Conservation (phyloP, 2,888 invertebrate species). For the Venustoraphidia nigricollis region DNA sequence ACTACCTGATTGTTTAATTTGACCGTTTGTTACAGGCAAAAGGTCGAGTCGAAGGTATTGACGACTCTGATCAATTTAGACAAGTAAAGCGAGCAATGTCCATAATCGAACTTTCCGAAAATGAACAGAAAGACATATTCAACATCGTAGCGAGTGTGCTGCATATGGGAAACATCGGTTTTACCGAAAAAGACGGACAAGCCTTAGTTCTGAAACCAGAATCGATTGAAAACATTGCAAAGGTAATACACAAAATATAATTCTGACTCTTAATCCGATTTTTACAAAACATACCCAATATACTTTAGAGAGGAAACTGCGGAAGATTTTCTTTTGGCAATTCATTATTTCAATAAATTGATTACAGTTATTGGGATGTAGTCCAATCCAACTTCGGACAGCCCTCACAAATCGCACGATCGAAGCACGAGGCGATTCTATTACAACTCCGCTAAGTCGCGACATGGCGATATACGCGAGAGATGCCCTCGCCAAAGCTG, state of each 20-base stretch:
- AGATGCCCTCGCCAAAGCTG: conserved; percentile 80
- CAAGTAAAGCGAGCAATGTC: conserved; percentile 58
- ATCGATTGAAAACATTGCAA: conserved; percentile 44
- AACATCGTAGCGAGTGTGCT: conserved; percentile 70
- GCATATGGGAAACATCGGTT: conserved; percentile 76
- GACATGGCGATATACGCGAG: conserved; percentile 75
- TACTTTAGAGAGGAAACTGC: too few relatives aligned
- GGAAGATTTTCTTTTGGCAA: too few relatives aligned
- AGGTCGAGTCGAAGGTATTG: conserved; percentile 27
- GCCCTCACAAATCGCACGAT: conserved; percentile 76
- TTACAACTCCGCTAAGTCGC: conserved; percentile 61
- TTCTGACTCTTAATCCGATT: too few relatives aligned
- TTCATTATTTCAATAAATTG: background rate
- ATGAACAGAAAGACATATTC: conserved; percentile 63
- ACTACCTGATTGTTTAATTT: background rate
- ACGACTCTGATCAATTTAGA: conserved; percentile 54
- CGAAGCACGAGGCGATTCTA: conserved; percentile 69
- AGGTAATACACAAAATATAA: conserved; percentile 40
- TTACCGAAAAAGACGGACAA: conserved; percentile 54
- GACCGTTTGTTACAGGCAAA: conserved; percentile 24
- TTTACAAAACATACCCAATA: too few relatives aligned
- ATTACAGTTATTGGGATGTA: conserved; percentile 57
- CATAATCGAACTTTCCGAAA: conserved; percentile 55
- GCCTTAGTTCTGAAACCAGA: conserved; percentile 54
- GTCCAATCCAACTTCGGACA: conserved; percentile 43